Evolutionary conservation across 2,797 vertebrate species (phyloP), one percentile per base, ranked within the genome.

Genomic region (Pangasius sanitwongsei): DNA sequence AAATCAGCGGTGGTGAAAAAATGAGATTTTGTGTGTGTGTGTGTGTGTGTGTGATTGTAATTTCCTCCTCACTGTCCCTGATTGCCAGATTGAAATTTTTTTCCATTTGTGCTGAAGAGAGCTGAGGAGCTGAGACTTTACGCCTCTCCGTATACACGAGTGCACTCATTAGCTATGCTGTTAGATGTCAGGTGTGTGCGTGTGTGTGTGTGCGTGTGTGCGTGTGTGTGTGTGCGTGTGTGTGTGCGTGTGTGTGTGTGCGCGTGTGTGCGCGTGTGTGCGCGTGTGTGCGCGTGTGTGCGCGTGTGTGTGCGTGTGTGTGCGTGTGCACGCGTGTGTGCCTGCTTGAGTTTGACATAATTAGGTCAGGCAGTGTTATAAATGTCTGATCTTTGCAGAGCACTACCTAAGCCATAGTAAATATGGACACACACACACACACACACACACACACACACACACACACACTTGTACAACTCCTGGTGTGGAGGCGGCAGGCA

Each of bases 1-100:
- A 93, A 92, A 95, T 93, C 90, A 89, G 85, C 18, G 92, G 89
- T 8, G 23, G 34, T 53, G 67, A 18, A 18, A 41, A 50, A 50
- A 50, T 41, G 4, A 34, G 34, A 34, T 34, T 34, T 34, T 65
- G 63, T 65, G 63, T 65, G 63, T 65, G 63, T 65, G 63, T 65
- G 63, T 65, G 61, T 70, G 65, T 67, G 69, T 37, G 69, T 72
- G 81, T 34, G 11, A 65, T 31, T 67, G 69, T 37, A 20, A 74
- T 74, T 74, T 74, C 41, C 72, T 75, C 72, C 72, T 48, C 72
- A 48, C 72, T 48, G 41, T 44, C 18, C 70, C 34, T 70, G 69
- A 37, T 70, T n/a, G 69, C 16, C 69, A 70, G 69, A 34, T 18
- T 23, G 16, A n/a, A 12, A 48, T 34, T 75, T 70, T 37, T 37